phyloP scores from a whole-genome alignment of 1,140 invertebrate genomes.

The Diachasma alloeum region DNA sequence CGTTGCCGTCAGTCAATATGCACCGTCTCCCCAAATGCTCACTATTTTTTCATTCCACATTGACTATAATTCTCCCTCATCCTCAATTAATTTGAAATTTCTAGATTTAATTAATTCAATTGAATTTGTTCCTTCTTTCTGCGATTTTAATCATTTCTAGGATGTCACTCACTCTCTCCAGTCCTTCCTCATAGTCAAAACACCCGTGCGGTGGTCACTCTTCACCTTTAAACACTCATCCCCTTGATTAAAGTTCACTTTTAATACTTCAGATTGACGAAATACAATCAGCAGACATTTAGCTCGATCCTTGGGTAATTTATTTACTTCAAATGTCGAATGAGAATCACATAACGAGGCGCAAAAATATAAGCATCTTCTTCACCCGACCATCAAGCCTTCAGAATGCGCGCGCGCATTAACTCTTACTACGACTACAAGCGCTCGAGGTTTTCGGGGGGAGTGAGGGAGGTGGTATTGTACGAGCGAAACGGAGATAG shows the following conservation, averaged over 20 bases:
- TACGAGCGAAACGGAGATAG: neutral
- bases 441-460: slow-evolving; percentile 20
- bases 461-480: slow-evolving; percentile 19
- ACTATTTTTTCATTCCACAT: neutral
- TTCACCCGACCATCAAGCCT: slow-evolving; percentile 36
- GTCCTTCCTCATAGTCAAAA: neutral
- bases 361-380: slow-evolving; percentile 34
- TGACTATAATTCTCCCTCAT: neutral
- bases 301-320: neutral
- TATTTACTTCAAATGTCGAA: slow-evolving; percentile 8
- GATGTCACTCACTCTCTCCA: slow-evolving; percentile 12
- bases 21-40: neutral
- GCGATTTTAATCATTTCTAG: slow-evolving; percentile 6
- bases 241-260: neutral
- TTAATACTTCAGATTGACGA: neutral
- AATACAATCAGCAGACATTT: neutral
- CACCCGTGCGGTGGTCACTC: neutral
- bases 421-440: slow-evolving; percentile 50
- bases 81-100: neutral
- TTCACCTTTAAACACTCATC: neutral
- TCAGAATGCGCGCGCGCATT: slow-evolving; percentile 43
- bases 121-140: neutral
- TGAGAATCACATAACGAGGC: slow-evolving; percentile 20
- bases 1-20: slow-evolving; percentile 1
- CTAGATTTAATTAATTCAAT: neutral